Evolutionary conservation across 2,113 vertebrate species (phyloP).

Genomic region (Emberiza fucata): DNA sequence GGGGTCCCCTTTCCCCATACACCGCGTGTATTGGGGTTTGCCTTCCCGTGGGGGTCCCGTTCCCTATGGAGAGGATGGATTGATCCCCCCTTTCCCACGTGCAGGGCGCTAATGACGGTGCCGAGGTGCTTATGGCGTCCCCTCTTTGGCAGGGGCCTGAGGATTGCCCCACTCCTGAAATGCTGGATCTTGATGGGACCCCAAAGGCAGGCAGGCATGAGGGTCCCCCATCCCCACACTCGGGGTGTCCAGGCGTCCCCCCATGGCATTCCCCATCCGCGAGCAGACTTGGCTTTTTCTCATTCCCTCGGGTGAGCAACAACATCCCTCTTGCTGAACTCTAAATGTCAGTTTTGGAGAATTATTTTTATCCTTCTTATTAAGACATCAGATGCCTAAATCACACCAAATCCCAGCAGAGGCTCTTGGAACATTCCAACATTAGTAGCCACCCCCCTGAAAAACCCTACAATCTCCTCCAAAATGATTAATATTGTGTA

Average conservation of each 20-base stretch:
- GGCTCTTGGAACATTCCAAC: background rate
- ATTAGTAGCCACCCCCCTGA: background rate
- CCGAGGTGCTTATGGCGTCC: too few relatives aligned
- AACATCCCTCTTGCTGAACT: background rate
- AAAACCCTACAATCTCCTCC: background rate
- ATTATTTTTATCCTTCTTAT: background rate
- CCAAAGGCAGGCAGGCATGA: background rate
- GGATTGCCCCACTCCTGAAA: background rate
- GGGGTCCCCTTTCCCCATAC: background rate
- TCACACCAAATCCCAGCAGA: background rate
- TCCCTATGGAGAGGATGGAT: rapidly evolving
- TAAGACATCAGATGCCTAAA: background rate
- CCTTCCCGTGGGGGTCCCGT: background rate
- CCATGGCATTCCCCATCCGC: background rate
- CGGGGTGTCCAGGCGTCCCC: background rate
- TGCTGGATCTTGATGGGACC: rapidly evolving
- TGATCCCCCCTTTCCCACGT: background rate
- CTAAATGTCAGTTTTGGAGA: background rate
- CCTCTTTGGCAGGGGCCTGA: too few relatives aligned
- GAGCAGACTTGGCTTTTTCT: background rate
- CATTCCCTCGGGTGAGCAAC: background rate
- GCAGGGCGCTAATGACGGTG: background rate
- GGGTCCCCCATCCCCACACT: background rate
- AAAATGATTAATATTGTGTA: background rate
- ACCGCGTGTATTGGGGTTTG: rapidly evolving